Base-by-base conservation (phyloP, 2,888 invertebrate genomes). In the Cephus rjabovi region DNA sequence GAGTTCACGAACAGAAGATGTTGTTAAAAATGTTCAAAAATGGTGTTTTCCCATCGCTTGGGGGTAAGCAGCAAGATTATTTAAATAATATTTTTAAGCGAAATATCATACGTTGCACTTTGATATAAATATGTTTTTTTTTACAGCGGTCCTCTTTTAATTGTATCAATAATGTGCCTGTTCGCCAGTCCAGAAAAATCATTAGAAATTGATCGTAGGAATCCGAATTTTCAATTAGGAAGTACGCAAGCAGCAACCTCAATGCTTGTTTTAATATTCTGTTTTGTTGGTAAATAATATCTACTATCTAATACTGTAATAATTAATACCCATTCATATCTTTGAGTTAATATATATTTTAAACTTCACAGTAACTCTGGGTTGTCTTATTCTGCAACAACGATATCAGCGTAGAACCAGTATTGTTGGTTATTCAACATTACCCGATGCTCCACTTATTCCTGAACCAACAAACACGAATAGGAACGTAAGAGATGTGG, bases 331-430 rank as follows among this genome's bases (percentile, higher is more conserved):
- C 73, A 15, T 34, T 74, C 69, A 76, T 77, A 77, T 68, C 78
- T 78, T 40, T 77, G 76, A 31, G 37, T 69, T 79, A 30, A 77
- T 69, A 76, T 56, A 40, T 69, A 69, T 40, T 76, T 76, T 34
- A 75, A 15, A 69, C 30, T 82, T 93, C 89, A 9, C 91, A 95
- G 96, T 97, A 75, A 96, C 97, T 0, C 94, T 96, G 4, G 96
- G 96, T 1, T 96, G 96, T 87, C 93, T 98, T 79, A 95, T 97
- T 40, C 91, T 98, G 78, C 97, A 97, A 92, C 96, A 97, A 87
- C 93, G 98, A 68, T 96, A 96, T 89, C 94, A 95, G 75, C 94
- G 95, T 69, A 94, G 95, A 81, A 94, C 94, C 85, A 71, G 76
- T 30, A 79, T 75, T 1, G 56, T 73, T 0, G 73, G 68, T 12